Evolutionary conservation across 35 echinoderm and acorn worm species (phyloP), one percentile per base, ranked within the genome.

Genomic region (Amphiura filiformis): DNA sequence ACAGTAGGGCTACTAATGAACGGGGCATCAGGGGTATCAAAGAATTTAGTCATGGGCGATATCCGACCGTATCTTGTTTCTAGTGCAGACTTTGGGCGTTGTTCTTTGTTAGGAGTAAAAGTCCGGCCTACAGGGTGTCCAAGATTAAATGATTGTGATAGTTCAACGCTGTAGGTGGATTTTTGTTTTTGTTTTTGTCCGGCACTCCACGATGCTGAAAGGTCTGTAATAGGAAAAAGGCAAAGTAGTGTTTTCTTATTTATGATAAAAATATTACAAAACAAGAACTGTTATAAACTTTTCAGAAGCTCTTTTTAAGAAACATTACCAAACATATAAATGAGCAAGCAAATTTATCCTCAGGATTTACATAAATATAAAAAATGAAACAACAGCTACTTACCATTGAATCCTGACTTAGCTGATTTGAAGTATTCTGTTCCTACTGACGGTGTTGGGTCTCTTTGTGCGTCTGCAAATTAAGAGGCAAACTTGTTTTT

Each of bases 1-100:
- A 98, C 89, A 11, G 96, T 85, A 13, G 96, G 92, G 20, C 89
- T 91, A 20, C 86, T 94, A 39, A 93, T 90, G 86, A 94, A 98
- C 0, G 57, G 85, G 15, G 89, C 79, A 36, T 94, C 93, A 4
- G 87, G 64, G 12, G 84, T 61, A 0, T 77, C 91, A 33, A 56
- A 65, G 39, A 81, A 93, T 38, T 76, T 76, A 13, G 80, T 38
- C 13, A 95, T 38, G 17, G 81, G 56, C 11, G 93, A 92, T 15
- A 70, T 41, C n/a, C 93, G 82, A 0, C 93, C 86, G 2, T 70
- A 41, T 1, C 26, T 23, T 0, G 52, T 9, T 47, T 83, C 47
- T 41, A 83, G 40, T 0, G 81, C 81, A 22, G 81, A 83, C 40
- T 83, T 83, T 26, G 81, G 42, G 15, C 81, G 81, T 32, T 83